phyloP scores from a whole-genome alignment of 2,888 invertebrate genomes.

The Tachina grossa region DNA sequence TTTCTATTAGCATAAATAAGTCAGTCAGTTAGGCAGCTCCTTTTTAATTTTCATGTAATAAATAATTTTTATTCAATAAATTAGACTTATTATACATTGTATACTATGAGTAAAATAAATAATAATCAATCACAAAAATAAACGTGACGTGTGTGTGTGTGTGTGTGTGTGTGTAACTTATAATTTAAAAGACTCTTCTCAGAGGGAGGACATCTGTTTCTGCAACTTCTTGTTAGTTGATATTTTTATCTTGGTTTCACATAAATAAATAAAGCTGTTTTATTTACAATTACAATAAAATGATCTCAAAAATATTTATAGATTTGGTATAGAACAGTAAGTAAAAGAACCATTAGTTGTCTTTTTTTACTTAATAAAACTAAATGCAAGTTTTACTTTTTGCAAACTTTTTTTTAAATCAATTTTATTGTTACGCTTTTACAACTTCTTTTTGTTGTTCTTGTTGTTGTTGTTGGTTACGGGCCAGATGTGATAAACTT shows the following conservation, averaged over 20 bases:
- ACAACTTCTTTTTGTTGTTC: constrained; percentile 20
- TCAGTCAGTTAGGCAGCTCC: neutral
- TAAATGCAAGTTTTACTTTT: constrained; percentile 1
- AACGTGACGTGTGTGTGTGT: constrained; percentile 63
- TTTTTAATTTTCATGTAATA: constrained; percentile 45
- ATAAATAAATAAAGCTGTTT: constrained; percentile 73
- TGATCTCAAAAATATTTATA: constrained; percentile 72
- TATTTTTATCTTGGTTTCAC: constrained; percentile 28
- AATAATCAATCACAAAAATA: constrained; percentile 73
- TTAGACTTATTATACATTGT: constrained; percentile 55
- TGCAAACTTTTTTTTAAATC: neutral
- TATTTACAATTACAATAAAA: constrained; percentile 72
- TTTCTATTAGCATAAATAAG: neutral
- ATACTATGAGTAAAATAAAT: constrained; percentile 60
- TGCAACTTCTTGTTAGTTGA: constrained; percentile 23
- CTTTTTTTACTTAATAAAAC: constrained; percentile 39
- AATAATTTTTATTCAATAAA: constrained; percentile 66
- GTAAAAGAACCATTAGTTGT: constrained; percentile 47
- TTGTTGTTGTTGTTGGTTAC: constrained; percentile 13
- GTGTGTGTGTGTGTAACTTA: constrained; percentile 40
- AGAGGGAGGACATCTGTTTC: constrained; percentile 37
- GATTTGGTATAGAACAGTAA: constrained; percentile 81
- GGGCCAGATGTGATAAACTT: constrained; percentile 64
- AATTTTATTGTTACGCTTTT: constrained; percentile 63
- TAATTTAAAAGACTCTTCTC: constrained; percentile 57